Evolutionary conservation across 2,113 vertebrate genomes (phyloP).

Genomic region (Origma solitaria): DNA sequence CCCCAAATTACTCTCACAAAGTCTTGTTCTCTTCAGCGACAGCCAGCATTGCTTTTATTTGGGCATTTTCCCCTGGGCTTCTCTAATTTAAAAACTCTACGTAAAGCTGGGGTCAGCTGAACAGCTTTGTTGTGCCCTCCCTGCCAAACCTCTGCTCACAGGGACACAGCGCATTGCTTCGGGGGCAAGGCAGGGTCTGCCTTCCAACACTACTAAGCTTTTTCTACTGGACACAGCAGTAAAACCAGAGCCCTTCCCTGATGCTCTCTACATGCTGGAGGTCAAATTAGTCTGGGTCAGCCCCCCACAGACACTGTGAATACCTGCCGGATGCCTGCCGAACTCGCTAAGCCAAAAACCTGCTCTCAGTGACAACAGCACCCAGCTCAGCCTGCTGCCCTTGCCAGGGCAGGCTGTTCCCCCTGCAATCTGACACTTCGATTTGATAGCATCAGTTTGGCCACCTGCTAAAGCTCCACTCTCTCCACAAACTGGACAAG

Average conservation of each 20-base stretch:
- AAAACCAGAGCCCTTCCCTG: neutral
- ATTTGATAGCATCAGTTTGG: neutral
- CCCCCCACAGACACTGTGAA: neutral
- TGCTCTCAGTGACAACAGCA: neutral
- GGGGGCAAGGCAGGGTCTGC: neutral
- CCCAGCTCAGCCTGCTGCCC: neutral
- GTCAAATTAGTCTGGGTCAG: neutral
- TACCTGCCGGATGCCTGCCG: neutral
- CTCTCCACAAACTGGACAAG: neutral
- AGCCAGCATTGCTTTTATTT: neutral
- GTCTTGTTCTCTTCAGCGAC: neutral
- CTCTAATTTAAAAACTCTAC: neutral
- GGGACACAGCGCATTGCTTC: rapidly evolving
- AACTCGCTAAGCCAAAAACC: neutral
- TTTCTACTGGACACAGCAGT: neutral
- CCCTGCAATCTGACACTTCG: neutral
- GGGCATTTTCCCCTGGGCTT: neutral
- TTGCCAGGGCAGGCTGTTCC: neutral
- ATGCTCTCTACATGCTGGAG: neutral
- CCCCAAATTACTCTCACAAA: neutral
- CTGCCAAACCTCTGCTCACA: neutral
- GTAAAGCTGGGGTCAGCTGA: neutral
- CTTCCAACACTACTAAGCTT: neutral
- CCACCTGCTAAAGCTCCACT: neutral
- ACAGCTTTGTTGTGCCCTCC: neutral